Evolutionary conservation across 1,140 invertebrate genomes (phyloP), one percentile per base, ranked within the genome.

Genomic region (Laupala kohalensis): DNA sequence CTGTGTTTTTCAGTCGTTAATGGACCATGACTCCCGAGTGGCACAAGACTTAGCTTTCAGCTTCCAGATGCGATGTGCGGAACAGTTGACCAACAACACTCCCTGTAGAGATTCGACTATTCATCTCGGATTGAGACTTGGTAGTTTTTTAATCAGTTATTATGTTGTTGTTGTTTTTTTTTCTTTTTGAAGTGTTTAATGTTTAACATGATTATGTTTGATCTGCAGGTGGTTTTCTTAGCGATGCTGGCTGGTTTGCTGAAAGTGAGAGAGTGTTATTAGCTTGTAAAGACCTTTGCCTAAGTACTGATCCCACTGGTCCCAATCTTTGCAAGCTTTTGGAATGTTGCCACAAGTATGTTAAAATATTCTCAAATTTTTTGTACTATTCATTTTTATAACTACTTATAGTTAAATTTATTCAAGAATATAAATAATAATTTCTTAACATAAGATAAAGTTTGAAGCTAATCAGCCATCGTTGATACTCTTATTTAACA

Each of bases 231-330:
- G 86, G 87, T 70, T 95, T 96, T 82, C 84, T 95, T 0, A 90
- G 88, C 76, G 93, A 95, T 76, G 89, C 89, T n/a, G 92, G 92
- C 1, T 94, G 91, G 90, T 92, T 90, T 80, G 78, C 79, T 28
- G 87, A 91, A 76, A 90, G 90, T 77, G 86, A 90, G 77, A 80
- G 84, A 26, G 86, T 94, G 66, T 81, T 94, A 73, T 79, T 84
- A 71, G 80, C 83, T 12, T 92, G 88, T 77, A 84, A 83, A 75
- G 78, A 85, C 74, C 77, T 90, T 23, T 91, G 87, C 78, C 79
- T 83, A 67, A 77, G 75, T 69, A 80, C 81, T 73, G 81, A 82
- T 64, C 81, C 82, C 73, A 84, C 80, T 62, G 80, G 80, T 15
- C 73, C 77, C 66, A 78, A 75, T 72, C 83, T 80, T 78, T 80